phyloP scores from a whole-genome alignment of 2,797 vertebrate species.

The Netta rufina region DNA sequence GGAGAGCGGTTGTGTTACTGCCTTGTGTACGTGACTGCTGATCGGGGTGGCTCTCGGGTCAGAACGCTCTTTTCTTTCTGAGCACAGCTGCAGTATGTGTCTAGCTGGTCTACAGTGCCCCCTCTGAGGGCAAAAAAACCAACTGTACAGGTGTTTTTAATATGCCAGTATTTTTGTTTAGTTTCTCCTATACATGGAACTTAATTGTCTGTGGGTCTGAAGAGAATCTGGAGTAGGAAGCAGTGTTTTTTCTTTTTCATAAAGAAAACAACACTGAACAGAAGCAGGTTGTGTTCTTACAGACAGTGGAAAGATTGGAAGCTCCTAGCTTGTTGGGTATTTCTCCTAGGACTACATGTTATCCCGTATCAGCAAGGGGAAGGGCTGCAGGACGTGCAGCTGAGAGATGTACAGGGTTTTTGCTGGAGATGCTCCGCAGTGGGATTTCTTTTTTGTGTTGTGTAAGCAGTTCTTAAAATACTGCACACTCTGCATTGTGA shows the following conservation, averaged over 20 bases:
- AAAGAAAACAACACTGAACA: neutral
- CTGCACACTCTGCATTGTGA: neutral
- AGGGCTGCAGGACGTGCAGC: fast-evolving
- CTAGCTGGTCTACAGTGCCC: neutral
- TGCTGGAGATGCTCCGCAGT: neutral
- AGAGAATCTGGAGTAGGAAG: neutral
- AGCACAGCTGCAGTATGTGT: neutral
- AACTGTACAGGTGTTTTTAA: neutral
- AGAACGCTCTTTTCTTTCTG: neutral
- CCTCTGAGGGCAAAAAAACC: neutral
- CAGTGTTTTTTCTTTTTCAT: neutral
- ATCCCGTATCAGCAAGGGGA: neutral
- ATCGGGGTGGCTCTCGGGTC: neutral
- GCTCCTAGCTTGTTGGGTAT: neutral
- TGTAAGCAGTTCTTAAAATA: neutral
- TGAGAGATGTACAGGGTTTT: neutral
- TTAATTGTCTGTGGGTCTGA: neutral
- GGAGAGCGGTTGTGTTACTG: neutral
- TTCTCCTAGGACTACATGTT: neutral
- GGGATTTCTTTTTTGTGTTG: neutral
- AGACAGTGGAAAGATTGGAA: neutral
- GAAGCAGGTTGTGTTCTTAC: neutral
- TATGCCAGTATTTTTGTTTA: neutral
- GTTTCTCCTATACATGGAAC: neutral
- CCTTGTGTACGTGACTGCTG: fast-evolving